A percentile compares a stretch with the other conserved stretches of the same genome.
Conservation (phyloP, 2,888 invertebrate genomes). For the Idaea biselata region DNA sequence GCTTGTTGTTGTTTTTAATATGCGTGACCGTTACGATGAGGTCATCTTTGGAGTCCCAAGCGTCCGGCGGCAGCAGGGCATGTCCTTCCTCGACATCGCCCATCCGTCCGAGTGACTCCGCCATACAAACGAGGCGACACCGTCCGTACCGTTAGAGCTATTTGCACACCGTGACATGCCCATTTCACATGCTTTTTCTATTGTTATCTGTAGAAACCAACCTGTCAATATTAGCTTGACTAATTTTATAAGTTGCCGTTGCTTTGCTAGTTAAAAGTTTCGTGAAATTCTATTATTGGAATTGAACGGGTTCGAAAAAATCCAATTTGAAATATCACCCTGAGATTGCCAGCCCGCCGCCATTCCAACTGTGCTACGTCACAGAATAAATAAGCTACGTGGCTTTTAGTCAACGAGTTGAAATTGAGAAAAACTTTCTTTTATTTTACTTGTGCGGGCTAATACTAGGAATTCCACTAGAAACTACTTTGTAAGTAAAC, state of each 20-base stretch:
- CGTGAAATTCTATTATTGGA: neutral
- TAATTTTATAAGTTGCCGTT: neutral
- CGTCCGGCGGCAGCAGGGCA: neutral
- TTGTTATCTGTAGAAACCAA: neutral
- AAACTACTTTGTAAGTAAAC: no score
- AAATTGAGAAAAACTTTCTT: no score
- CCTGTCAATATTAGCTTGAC: neutral
- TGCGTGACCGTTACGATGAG: conserved; percentile 1
- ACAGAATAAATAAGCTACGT: no score
- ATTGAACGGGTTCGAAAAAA: no score
- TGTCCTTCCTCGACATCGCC: conserved; percentile 1
- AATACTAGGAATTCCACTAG: no score
- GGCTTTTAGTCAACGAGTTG: no score
- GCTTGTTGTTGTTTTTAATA: neutral
- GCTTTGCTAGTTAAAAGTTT: neutral
- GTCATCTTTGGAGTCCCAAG: neutral
- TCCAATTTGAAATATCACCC: no score
- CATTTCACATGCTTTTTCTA: neutral
- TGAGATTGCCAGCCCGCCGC: no score
- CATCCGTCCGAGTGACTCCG: neutral
- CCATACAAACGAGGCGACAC: neutral
- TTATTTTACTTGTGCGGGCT: no score
- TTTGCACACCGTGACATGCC: conserved; percentile 1
- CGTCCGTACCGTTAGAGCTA: neutral
- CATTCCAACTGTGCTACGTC: no score